These are phyloP conservation scores for Pseudochaenichthys georgianus DNA, from an alignment of 2,797 vertebrate genomes.

Conservation along the genomic window DNA sequence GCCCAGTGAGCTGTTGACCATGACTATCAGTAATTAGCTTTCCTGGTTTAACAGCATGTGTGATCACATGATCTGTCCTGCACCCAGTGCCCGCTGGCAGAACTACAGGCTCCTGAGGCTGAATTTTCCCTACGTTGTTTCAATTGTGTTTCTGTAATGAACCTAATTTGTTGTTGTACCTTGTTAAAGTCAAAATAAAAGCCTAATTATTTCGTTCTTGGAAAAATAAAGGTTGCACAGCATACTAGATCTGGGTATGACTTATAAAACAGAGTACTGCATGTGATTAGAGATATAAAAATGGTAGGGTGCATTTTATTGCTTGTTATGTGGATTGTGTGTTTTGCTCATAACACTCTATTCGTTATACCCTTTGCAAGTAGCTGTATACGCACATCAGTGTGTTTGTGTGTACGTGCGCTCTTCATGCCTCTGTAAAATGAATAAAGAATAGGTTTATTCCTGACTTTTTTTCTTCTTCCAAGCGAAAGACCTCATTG, in stretches of 20 bases:
- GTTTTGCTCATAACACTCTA: slow-evolving; percentile 52
- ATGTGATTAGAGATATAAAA: slow-evolving; percentile 60
- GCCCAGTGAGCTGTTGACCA: slow-evolving; percentile 49
- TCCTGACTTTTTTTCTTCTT: not conserved
- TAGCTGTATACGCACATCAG: not conserved
- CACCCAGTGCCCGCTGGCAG: slow-evolving; percentile 59
- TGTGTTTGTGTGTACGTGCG: slow-evolving; percentile 11
- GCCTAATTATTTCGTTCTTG: slow-evolving; percentile 68
- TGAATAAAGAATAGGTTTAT: slow-evolving; percentile 1
- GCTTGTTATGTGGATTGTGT: slow-evolving; percentile 54
- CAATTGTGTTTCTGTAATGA: slow-evolving; percentile 70
- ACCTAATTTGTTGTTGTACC: slow-evolving; percentile 76
- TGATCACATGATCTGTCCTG: slow-evolving; percentile 59
- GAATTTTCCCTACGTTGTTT: slow-evolving; percentile 64
- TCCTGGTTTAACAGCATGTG: slow-evolving; percentile 67
- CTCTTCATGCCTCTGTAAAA: slow-evolving; percentile 19
- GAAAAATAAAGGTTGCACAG: slow-evolving; percentile 62
- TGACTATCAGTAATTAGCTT: slow-evolving; percentile 73
- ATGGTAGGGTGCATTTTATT: slow-evolving; percentile 38
- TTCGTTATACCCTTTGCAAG: slow-evolving; percentile 10
- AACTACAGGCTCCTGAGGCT: slow-evolving; percentile 57
- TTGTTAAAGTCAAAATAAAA: slow-evolving; percentile 80
- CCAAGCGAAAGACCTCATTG: slow-evolving; percentile 28
- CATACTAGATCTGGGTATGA: slow-evolving; percentile 45
- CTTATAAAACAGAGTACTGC: slow-evolving; percentile 64